These are phyloP conservation scores for Lymantria monacha DNA, from an alignment of 2,888 invertebrate genomes.

Conservation along the genomic window DNA sequence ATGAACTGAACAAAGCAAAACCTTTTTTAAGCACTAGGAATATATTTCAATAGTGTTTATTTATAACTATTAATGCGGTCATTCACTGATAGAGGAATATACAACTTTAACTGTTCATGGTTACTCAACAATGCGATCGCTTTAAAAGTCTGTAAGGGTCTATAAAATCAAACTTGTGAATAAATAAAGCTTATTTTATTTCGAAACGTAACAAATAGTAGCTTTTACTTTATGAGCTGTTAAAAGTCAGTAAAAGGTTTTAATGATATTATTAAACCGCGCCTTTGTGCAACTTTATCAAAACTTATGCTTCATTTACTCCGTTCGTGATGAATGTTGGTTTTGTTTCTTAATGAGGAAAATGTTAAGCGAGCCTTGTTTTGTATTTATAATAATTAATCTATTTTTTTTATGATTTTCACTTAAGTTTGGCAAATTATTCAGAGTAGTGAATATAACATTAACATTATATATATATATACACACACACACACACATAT, in stretches of 20 bases:
- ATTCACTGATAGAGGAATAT: neutral
- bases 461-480: no score
- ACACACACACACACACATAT: no score
- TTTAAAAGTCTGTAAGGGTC: conserved; percentile 44
- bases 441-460: no score
- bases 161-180: conserved; percentile 46
- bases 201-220: conserved; percentile 47
- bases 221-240: conserved; percentile 66
- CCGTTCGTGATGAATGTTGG: conserved; percentile 23
- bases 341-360: conserved; percentile 20
- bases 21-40: neutral
- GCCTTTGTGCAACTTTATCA: conserved; percentile 39
- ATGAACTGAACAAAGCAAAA: no score
- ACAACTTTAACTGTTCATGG: neutral
- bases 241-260: conserved; percentile 68
- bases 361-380: neutral
- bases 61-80: neutral
- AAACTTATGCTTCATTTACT: conserved; percentile 37
- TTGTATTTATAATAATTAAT: neutral
- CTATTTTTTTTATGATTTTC: no score
- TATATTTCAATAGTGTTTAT: no score
- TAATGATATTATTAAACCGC: conserved; percentile 64
- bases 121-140: conserved; percentile 14
- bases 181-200: conserved; percentile 45
- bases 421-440: no score